Evolutionary conservation across 1,140 invertebrate genomes (phyloP), one percentile per base, ranked within the genome.

Genomic region (Procambarus clarkii): DNA sequence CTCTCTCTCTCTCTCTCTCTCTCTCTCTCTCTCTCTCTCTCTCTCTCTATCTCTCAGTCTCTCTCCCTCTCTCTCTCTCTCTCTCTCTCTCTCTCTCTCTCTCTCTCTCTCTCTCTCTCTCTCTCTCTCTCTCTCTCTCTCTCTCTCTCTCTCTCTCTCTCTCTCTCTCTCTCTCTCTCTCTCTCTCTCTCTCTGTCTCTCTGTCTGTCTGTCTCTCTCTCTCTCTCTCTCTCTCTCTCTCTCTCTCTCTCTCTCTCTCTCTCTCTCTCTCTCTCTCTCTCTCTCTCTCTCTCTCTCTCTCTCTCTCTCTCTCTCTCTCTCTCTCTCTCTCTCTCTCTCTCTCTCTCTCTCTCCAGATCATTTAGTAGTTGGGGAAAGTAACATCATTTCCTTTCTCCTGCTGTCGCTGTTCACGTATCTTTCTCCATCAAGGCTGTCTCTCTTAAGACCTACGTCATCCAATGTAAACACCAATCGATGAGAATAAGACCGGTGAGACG

Each of bases 201-300:
- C 64, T 69, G 11, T 69, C 64, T 69, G 11, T 69, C 64, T 69
- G 11, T 69, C 64, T 69, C 64, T 69, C 64, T 69, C 64, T 69
- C 64, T 69, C 64, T 69, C 64, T 69, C 64, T 69, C 64, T 69
- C 64, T 69, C 64, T 69, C 64, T 69, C 64, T 69, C 64, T 69
- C 64, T 69, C 64, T 69, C 64, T 69, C 64, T 69, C 64, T 69
- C 64, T 69, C 64, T 69, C 64, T 69, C 64, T 69, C 64, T 69
- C 64, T 69, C 64, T 69, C 64, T 69, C 64, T 69, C 21, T 69
- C 64, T 21, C 11, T 69, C 64, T 21, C 64, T 69, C 9, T 21
- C 64, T 69, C 64, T 69, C 64, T 69, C 64, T 69, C 64, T 69
- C 64, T 69, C 64, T 21, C 9, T 21, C 64, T 21, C 64, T 69